Base-by-base conservation (phyloP, 2,888 invertebrate genomes). In the Mimumesa dahlbomi region DNA sequence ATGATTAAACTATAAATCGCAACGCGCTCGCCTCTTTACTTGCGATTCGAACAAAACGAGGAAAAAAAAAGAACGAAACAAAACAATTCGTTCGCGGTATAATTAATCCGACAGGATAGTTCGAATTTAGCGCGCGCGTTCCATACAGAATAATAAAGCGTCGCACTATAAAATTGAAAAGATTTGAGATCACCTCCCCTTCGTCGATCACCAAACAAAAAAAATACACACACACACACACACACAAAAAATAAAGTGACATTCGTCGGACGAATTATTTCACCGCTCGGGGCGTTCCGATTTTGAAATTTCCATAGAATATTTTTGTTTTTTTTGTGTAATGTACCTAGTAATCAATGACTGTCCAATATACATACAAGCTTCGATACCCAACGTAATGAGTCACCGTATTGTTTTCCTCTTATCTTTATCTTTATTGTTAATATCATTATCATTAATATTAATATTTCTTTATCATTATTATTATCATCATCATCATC, bases 391-490 rank as follows among this genome's bases (percentile, higher is more conserved):
- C 49, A 29, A 40, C 46, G 45, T 63, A 77, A 52, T 56, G 52
- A 36, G 18, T 48, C 31, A 65, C 43, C 25, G 25, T 43, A 22
- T 31, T 48, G 21, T 40, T 61, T 61, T 45, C 69, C 16, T 64
- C 34, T 42, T 52, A 49, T 68, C 31, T 38, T 64, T 65, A 70
- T 64, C 56, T 45, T 73, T 73, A 64, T 57, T 68, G 52, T 70
- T 48, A 68, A 63, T 75, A 58, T 52, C 45, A 61, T 58, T 69
- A 68, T 46, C 54, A 48, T 75, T 62, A 63, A 59, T 38, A 62
- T 62, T 50, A 65, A 72, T 43, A 56, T 67, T 74, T 69, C 50
- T 68, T 50, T 40, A 38, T 48, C 48, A 9, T 49, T 67, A 54
- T 59, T 42, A 38, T 59, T 57, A 56, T 68, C 53, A 50, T 73